Conservation (phyloP, 2,113 vertebrate species). For the Larimichthys polyactis region DNA sequence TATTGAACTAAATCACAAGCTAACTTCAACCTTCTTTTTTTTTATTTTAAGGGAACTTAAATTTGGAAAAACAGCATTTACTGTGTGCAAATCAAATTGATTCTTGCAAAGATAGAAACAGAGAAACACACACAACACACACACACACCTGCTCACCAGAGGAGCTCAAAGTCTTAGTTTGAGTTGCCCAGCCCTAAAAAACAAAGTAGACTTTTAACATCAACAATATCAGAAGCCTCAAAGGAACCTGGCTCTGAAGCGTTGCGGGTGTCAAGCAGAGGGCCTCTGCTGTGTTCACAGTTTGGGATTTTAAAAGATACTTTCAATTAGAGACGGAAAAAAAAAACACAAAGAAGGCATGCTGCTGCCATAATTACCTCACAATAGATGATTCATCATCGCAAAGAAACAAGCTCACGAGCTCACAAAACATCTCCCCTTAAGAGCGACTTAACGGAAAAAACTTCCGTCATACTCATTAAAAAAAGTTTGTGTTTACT, state of each 20-base stretch:
- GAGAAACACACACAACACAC: background rate
- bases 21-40: constrained; percentile 4
- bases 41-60: background rate
- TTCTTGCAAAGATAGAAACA: background rate
- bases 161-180: background rate
- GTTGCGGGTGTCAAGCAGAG: constrained; percentile 28
- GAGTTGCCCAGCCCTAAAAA: background rate
- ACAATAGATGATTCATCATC: constrained; percentile 49
- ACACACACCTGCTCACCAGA: background rate
- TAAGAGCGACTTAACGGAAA: constrained; percentile 38
- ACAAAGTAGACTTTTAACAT: constrained; percentile 7
- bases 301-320: constrained; percentile 50
- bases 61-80: background rate
- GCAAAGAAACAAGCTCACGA: constrained; percentile 1
- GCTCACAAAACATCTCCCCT: constrained; percentile 35
- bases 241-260: constrained; percentile 15
- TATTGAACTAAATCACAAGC: constrained; percentile 15
- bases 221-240: constrained; percentile 16
- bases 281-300: constrained; percentile 49
- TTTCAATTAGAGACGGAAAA: constrained; percentile 52
- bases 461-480: constrained; percentile 50
- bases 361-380: constrained; percentile 51
- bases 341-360: constrained; percentile 11
- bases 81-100: background rate
- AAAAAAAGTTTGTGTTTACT: constrained; percentile 49